Base-by-base conservation (phyloP, 2,113 vertebrate species). In the Tachycineta bicolor region DNA sequence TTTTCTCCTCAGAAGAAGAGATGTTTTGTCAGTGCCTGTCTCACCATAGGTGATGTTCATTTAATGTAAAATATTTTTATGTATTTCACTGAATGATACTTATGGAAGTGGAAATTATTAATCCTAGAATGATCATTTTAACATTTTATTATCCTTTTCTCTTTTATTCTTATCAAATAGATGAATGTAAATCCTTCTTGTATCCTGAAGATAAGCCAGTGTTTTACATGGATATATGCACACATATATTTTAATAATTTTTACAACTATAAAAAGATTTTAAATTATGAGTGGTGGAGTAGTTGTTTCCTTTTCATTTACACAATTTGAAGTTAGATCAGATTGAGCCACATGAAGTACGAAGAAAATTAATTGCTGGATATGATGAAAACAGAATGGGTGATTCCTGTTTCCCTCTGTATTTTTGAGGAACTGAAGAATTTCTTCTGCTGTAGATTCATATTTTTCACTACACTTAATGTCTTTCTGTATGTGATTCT, bases 201-300 rank as follows among this genome's bases (percentile, higher is more conserved):
- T 58, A 39, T 39, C 10, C 14, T 58, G 24, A 86, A 53, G 31
- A 67, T 19, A 69, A 78, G 44, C 28, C 4, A 65, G 6, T 55
- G 17, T 25, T 88, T 33, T 56, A 50, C 4, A 34, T 18, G 34
- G 20, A 46, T 52, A n/a, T 6, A 10, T 2, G 37, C 6, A 43
- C 6, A 47, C 4, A 52, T 2, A 11, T 3, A 28, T 41, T 67
- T 19, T 75, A 6, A 55, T 10, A 43, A 11, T 41, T 87, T 71
- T 67, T 65, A 62, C 9, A 39, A 37, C 1, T 12, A 63, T 8
- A 49, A 52, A 58, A 78, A 15, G 0, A 34, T 55, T 85, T 82
- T 75, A 29, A 80, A 49, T 17, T 65, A 5, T n/a, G 6, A 6
- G 6, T 1, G 0, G 3, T 6, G 10, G 9, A 3, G 5, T 28